Conservation (phyloP, 1,140 invertebrate genomes). For the Tribolium castaneum region DNA sequence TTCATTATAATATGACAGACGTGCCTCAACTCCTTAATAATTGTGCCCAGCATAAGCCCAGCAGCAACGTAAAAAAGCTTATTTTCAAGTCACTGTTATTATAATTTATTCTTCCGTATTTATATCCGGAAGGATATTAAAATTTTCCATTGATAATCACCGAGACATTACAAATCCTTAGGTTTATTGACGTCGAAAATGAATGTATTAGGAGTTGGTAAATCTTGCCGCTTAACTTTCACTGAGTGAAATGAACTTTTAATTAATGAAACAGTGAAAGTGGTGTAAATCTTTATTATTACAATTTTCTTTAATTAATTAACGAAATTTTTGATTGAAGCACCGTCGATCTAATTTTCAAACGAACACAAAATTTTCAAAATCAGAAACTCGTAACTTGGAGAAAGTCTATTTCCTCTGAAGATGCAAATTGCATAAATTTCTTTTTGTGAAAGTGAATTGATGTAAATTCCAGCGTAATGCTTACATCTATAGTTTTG, state of each 20-base stretch:
- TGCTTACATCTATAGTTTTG: slow-evolving; percentile 17
- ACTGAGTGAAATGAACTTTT: slow-evolving; percentile 49
- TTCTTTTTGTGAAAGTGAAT: slow-evolving; percentile 38
- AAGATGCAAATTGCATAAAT: slow-evolving; percentile 36
- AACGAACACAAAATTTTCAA: neutral
- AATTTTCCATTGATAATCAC: neutral
- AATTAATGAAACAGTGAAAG: slow-evolving; percentile 50
- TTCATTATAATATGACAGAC: slow-evolving; percentile 19
- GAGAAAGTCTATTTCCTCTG: slow-evolving; percentile 15
- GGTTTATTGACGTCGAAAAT: neutral
- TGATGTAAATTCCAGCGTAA: slow-evolving; percentile 20
- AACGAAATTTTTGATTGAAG: neutral
- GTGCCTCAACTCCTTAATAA: neutral
- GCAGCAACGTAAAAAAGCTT: neutral
- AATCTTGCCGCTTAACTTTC: slow-evolving; percentile 42
- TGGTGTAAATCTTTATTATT: slow-evolving; percentile 45
- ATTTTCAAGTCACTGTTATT: neutral
- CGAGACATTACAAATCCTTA: neutral
- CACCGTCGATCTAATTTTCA: neutral
- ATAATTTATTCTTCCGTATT: neutral
- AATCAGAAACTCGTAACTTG: neutral
- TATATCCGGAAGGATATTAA: neutral
- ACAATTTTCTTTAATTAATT: neutral
- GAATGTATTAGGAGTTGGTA: slow-evolving; percentile 6
- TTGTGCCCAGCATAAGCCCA: neutral